These are phyloP conservation scores for Spodoptera frugiperda DNA, from an alignment of 1,140 invertebrate genomes.

Conservation along the genomic window DNA sequence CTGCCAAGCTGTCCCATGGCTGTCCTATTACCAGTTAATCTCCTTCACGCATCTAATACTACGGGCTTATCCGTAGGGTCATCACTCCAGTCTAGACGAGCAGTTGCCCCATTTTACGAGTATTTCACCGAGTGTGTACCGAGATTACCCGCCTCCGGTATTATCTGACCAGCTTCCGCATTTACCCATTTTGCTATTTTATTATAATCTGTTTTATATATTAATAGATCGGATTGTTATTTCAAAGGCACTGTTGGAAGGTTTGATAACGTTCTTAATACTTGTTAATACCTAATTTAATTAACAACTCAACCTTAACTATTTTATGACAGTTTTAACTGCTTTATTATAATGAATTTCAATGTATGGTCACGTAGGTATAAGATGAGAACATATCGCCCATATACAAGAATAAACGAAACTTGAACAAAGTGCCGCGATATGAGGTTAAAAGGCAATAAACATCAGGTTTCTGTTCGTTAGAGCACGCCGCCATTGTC, in stretches of 20 bases:
- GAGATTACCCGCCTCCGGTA: not conserved
- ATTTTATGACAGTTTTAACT: too few relatives aligned
- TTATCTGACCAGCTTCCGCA: constrained; percentile 15
- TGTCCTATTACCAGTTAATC: not conserved
- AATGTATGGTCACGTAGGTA: not conserved
- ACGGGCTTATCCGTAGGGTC: constrained; percentile 1
- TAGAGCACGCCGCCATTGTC: not conserved
- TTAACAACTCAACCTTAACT: too few relatives aligned
- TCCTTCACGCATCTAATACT: not conserved
- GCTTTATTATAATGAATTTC: not conserved
- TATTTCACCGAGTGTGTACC: constrained; percentile 5
- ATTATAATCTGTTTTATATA: not conserved
- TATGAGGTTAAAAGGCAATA: constrained; percentile 30
- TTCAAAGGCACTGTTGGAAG: too few relatives aligned
- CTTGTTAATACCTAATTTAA: too few relatives aligned
- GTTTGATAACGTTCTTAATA: too few relatives aligned
- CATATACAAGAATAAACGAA: not conserved
- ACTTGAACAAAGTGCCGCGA: not conserved
- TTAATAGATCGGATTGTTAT: not conserved
- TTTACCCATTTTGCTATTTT: not conserved
- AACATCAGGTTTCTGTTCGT: constrained; percentile 22
- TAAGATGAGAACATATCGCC: not conserved
- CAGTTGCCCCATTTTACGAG: constrained; percentile 30
- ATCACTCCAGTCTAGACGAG: constrained; percentile 20
- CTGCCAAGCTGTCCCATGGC: not conserved